phyloP scores from a whole-genome alignment of 2,113 vertebrate species.

The Salvator merianae region DNA sequence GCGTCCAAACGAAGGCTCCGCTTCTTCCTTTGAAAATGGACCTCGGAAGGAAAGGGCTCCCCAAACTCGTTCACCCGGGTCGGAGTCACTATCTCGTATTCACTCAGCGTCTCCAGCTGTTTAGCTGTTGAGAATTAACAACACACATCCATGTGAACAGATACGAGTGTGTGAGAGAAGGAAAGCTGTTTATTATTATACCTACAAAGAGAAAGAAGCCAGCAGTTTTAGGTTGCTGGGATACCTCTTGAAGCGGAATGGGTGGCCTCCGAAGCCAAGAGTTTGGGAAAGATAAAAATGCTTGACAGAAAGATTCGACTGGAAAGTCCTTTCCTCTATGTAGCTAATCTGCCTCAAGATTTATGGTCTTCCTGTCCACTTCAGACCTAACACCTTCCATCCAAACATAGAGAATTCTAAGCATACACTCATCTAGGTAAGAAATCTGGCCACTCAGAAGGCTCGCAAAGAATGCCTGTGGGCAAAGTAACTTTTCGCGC shows the following conservation, averaged over 20 bases:
- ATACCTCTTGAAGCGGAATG: not conserved
- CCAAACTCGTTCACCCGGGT: constrained; percentile 89
- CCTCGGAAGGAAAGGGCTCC: constrained; percentile 84
- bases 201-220: not conserved
- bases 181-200: not conserved
- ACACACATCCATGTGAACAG: constrained; percentile 29
- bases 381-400: no score
- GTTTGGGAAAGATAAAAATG: not conserved
- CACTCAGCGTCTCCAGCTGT: constrained; percentile 78
- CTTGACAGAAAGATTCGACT: not conserved
- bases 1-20: constrained; percentile 81
- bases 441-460: not conserved
- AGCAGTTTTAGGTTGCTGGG: no score
- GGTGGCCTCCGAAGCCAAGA: not conserved
- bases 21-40: constrained; percentile 92
- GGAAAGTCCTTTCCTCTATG: not conserved
- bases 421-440: not conserved
- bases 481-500: not conserved
- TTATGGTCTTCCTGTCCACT: not conserved
- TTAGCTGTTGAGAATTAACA: constrained; percentile 73
- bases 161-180: not conserved
- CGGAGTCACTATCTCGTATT: constrained; percentile 93
- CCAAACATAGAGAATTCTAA: not conserved
- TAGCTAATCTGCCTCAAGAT: not conserved
- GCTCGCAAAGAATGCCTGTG: not conserved